These are phyloP conservation scores for Gerris lacustris DNA, from an alignment of 2,888 invertebrate species.

Conservation along the genomic window DNA sequence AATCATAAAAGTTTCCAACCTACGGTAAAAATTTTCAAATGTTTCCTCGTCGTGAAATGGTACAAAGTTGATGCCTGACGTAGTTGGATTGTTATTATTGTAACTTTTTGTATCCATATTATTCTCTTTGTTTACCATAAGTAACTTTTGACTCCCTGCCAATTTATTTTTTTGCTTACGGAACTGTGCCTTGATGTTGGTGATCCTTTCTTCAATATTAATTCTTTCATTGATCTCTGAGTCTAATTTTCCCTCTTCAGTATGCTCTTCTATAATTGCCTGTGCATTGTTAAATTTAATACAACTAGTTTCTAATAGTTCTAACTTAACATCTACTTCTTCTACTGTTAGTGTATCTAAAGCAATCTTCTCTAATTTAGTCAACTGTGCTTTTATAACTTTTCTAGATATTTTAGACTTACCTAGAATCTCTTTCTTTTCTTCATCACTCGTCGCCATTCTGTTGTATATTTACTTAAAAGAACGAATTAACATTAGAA, in stretches of 20 bases:
- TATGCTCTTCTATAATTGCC: neutral
- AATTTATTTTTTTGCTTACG: neutral
- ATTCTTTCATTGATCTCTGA: neutral
- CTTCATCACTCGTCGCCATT: neutral
- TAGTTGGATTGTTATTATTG: neutral
- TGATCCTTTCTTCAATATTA: neutral
- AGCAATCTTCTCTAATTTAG: neutral
- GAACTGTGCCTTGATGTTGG: neutral
- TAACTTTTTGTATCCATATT: neutral
- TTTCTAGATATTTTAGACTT: neutral
- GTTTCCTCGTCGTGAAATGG: neutral
- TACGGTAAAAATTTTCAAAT: neutral
- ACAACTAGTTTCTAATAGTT: neutral
- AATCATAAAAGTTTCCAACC: neutral
- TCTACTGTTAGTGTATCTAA: neutral
- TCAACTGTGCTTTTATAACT: neutral
- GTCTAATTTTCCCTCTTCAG: neutral
- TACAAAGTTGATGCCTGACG: neutral
- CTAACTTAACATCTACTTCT: neutral
- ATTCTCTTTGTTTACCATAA: neutral
- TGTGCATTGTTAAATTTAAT: neutral
- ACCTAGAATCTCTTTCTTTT: neutral
- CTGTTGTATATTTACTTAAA: neutral
- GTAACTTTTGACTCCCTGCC: neutral
- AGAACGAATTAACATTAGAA: too few species aligned